phyloP scores from a whole-genome alignment of 2,113 vertebrate species.

The Corvus moneduloides region DNA sequence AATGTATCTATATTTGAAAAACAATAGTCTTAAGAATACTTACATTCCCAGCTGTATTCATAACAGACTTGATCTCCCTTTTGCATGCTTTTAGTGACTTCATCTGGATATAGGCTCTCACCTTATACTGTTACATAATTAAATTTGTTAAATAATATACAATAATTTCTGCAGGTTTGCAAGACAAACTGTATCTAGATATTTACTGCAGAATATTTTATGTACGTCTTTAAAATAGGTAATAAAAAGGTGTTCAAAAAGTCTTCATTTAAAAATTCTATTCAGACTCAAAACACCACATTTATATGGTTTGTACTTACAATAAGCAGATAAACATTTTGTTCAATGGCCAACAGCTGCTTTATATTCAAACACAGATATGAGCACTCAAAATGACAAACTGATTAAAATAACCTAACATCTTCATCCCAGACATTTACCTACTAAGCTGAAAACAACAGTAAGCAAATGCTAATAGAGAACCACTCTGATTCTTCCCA shows the following conservation, averaged over 20 bases:
- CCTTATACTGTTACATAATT: slow-evolving; percentile 87
- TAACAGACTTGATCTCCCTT: slow-evolving; percentile 98
- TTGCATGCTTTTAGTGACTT: slow-evolving; percentile 98
- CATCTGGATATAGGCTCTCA: slow-evolving; percentile 97
- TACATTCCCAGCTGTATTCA: slow-evolving; percentile 98
- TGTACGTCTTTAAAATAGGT: neutral
- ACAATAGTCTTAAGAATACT: slow-evolving; percentile 65
- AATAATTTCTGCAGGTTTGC: neutral
- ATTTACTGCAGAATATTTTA: neutral
- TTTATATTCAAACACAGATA: neutral
- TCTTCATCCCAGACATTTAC: neutral
- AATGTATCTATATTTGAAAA: neutral
- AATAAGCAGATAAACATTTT: neutral
- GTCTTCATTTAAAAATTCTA: neutral
- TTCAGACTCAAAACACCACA: neutral
- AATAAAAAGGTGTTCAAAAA: neutral
- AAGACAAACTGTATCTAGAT: neutral
- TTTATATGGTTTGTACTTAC: neutral
- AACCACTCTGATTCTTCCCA: neutral
- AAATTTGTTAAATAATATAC: neutral
- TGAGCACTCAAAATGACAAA: neutral
- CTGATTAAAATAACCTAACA: neutral
- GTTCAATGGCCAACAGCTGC: neutral
- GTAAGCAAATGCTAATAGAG: neutral
- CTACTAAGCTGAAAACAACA: neutral